Base-by-base conservation (phyloP, 1,140 invertebrate species). In the Nephila pilipes region DNA sequence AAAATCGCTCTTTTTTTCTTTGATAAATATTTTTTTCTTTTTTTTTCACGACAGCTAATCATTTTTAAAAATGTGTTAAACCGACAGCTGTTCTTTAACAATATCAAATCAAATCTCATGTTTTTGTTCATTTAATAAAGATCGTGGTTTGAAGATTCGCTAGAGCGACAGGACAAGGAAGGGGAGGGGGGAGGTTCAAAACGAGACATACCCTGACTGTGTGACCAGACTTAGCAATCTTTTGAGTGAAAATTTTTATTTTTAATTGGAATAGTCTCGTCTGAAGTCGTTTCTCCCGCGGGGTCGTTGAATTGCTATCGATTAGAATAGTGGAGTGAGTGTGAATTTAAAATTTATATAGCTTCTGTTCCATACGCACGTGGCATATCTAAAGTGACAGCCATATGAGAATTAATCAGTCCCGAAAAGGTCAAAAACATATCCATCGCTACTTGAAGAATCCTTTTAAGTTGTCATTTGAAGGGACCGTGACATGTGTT, bases 211-310 rank as follows among this genome's bases (percentile, higher is more conserved):
- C 25, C 32, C 32, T n/a, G n/a, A n/a, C n/a, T 75, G 29, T 75
- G 69, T 75, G 69, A 75, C 29, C 69, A 75, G 69, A 75, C 69
- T 75, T 36, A 29, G 69, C 16, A 75, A 75, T 75, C 69, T 75
- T 75, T 75, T 75, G 25, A 75, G 29, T 5, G 69, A 75, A 75
- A 75, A 65, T 65, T 25, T 46, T 65, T 65, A 25, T 75, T 75
- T 75, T 75, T 75, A 75, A 75, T 75, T 75, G 29, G 69, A 32
- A 29, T 75, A 75, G 69, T 75, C 69, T 25, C 69, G 69, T 32
- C 69, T 75, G 69, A 75, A 46, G 69, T 32, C 69, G 29, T 75
- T 65, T 65, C 69, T 32, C 65, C 29, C 69, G 16, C 29, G 69
- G 18, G 69, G 69, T 75, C 69, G 29, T 75, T 75, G 69, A 75